Percentiles rank a stretch among this genome's conserved stretches.
Evolutionary conservation across 2,113 vertebrate species (phyloP).

Genomic region (Pachyramphus minor): DNA sequence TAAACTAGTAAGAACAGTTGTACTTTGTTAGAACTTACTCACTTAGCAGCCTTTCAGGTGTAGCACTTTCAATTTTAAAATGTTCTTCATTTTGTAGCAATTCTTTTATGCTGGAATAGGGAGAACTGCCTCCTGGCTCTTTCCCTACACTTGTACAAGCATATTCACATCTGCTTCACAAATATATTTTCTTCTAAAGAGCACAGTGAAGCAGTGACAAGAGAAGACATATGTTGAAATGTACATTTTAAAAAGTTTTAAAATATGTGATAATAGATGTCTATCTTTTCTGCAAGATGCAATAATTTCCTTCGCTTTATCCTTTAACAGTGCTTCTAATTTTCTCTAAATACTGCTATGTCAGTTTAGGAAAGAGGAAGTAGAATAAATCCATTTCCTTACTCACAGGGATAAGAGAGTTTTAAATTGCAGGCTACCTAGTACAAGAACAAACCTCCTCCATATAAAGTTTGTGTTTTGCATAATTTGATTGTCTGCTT

Average conservation of each 20-base stretch:
- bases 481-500: slow-evolving; percentile 76
- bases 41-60: not conserved
- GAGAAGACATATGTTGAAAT: not conserved
- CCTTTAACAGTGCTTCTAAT: not conserved
- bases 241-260: not conserved
- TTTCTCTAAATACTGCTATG: not conserved
- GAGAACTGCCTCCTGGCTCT: not conserved
- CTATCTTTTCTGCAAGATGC: not conserved
- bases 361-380: not conserved
- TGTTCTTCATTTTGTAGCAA: not conserved
- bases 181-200: not conserved
- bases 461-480: slow-evolving; percentile 74
- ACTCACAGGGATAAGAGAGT: not conserved
- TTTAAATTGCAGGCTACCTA: slow-evolving; percentile 69
- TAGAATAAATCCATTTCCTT: slow-evolving; percentile 9
- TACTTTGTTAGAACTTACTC: not conserved
- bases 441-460: slow-evolving; percentile 52
- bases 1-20: not conserved
- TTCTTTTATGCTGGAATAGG: not conserved
- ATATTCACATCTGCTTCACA: not conserved
- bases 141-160: not conserved
- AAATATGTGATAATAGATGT: not conserved
- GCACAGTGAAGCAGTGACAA: not conserved
- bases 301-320: not conserved
- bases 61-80: not conserved